Evolutionary conservation across 2,113 vertebrate genomes (phyloP).

Genomic region (Pygoscelis antarcticus): DNA sequence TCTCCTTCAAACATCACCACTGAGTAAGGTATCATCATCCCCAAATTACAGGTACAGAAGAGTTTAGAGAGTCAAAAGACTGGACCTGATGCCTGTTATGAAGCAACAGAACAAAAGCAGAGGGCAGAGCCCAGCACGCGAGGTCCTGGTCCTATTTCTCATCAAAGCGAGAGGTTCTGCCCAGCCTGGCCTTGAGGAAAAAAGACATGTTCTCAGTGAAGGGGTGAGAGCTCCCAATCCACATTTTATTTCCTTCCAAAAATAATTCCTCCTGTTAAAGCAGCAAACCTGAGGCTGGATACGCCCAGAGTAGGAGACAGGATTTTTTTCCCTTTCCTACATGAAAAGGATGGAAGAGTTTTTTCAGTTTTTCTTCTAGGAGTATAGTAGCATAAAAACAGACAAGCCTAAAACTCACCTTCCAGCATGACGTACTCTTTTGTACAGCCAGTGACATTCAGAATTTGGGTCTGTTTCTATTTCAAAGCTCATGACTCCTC

Average conservation of each 20-base stretch:
- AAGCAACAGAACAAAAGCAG: background rate
- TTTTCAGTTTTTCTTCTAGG: background rate
- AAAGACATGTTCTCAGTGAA: background rate
- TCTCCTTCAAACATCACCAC: background rate
- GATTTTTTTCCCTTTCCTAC: background rate
- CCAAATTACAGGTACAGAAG: background rate
- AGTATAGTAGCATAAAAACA: background rate
- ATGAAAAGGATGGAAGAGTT: background rate
- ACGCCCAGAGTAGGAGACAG: background rate
- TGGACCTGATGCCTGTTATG: background rate
- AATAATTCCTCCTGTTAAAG: background rate
- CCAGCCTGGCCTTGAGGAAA: background rate
- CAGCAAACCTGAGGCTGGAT: background rate
- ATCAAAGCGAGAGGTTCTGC: background rate
- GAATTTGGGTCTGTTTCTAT: background rate
- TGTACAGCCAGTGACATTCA: background rate
- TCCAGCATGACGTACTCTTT: background rate
- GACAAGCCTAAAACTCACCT: background rate
- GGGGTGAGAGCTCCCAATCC: background rate
- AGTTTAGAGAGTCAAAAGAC: background rate
- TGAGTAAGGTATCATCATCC: background rate
- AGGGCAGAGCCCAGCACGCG: background rate
- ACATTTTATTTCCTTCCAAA: background rate
- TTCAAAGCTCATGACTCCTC: background rate
- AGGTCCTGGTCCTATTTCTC: background rate